Base-by-base conservation (phyloP, 2,113 vertebrate species). In the Chloroceryle aenea region DNA sequence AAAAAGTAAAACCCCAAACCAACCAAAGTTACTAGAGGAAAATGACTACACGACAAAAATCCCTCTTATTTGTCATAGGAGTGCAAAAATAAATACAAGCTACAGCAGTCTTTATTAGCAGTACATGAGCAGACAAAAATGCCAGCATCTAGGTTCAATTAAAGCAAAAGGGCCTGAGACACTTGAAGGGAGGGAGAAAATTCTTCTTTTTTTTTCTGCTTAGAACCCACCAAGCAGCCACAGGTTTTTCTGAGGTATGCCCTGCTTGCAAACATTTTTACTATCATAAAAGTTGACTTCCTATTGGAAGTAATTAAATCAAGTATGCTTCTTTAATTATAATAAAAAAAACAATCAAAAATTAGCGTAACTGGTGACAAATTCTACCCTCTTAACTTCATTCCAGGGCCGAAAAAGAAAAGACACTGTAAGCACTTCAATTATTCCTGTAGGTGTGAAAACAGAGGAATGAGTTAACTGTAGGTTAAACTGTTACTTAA, bases 401-500 rank as follows among this genome's bases (percentile, higher is more conserved):
- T 66, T 73, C 10, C 26, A 77, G n/a, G 12, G 19, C 22, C 17
- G 62, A 36, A 71, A 34, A 71, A 83, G 32, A 14, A 63, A 72
- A 27, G 3, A 8, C 32, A 29, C 4, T 22, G 14, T 14, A 91
- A 82, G 25, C n/a, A 87, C 79, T 7, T 12, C 17, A 79, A 25
- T 66, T 73, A 82, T 73, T 90, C 40, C 30, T 30, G 20, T 12
- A 45, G 19, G 9, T 62, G 1, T 59, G 74, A 76, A 42, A 91
- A 62, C 18, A 66, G 40, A 74, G 12, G 26, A 81, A 74, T 3
- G 5, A 72, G 14, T 8, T 55, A 75, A 75, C 8, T 1, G 2
- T 23, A 71, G 0, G 0, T 47, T 56, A 59, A 1, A 7, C 8
- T 63, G 61, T 56, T 56, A 78, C 10, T 68, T 59, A 29, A 53